phyloP scores from a whole-genome alignment of 2,113 vertebrate species.

The Pterocles orientalis region DNA sequence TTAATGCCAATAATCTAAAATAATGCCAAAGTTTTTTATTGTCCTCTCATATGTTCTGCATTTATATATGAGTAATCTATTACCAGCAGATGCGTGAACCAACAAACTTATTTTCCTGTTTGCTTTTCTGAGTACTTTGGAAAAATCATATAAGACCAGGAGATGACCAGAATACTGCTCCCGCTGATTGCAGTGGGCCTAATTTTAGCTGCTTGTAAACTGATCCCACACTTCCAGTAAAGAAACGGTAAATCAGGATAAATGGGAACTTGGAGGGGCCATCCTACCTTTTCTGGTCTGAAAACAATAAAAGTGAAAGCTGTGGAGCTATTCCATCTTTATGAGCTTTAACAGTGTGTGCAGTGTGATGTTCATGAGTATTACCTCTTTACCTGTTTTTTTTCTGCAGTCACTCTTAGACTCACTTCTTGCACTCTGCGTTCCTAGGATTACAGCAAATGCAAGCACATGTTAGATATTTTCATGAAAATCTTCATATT shows the following conservation, averaged over 20 bases:
- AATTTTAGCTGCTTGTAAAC: neutral
- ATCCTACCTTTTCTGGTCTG: neutral
- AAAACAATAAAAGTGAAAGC: neutral
- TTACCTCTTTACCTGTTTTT: neutral
- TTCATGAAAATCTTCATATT: neutral
- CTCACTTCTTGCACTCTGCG: neutral
- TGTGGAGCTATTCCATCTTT: neutral
- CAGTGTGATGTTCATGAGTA: neutral
- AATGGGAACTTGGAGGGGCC: neutral
- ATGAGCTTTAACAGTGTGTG: neutral
- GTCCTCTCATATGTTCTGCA: neutral
- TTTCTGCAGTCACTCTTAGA: neutral
- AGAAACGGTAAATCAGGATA: neutral
- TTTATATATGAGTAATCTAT: neutral
- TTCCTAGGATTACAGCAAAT: neutral
- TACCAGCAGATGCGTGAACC: neutral
- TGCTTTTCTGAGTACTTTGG: neutral
- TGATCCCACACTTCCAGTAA: neutral
- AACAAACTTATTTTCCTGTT: neutral
- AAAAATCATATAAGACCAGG: neutral
- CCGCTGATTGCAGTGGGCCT: neutral
- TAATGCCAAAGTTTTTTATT: neutral
- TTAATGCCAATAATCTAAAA: neutral
- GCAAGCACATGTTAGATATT: accelerated
- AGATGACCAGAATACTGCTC: neutral